Conservation (phyloP, 2,888 invertebrate species). For the Cremastinae sp. region DNA sequence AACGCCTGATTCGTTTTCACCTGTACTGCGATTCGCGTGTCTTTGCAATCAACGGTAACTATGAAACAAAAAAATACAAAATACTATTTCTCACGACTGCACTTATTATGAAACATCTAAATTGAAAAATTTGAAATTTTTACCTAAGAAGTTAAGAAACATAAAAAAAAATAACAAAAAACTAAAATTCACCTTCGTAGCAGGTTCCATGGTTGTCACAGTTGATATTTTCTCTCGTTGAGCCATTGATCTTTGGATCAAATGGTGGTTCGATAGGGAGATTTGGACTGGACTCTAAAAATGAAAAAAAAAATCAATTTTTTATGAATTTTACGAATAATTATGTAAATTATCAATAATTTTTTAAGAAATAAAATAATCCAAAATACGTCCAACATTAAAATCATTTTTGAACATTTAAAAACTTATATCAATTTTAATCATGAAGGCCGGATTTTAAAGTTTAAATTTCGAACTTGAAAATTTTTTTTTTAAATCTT, state of each 20-base stretch:
- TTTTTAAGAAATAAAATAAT: too few relatives aligned
- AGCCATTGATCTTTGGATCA: conserved; percentile 87
- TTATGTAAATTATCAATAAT: conserved; percentile 19
- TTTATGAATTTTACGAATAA: conserved; percentile 61
- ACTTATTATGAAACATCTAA: not conserved
- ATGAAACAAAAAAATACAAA: conserved; percentile 63
- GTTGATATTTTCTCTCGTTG: conserved; percentile 90
- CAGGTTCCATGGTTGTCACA: conserved; percentile 97
- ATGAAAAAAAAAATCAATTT: not conserved
- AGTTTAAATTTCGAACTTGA: too few relatives aligned
- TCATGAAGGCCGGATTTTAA: too few relatives aligned
- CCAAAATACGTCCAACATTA: too few relatives aligned
- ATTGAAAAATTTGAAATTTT: not conserved
- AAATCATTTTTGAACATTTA: too few relatives aligned
- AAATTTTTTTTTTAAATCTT: too few relatives aligned
- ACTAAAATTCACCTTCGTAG: conserved; percentile 88
- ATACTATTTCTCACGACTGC: not conserved
- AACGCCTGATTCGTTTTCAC: conserved; percentile 96
- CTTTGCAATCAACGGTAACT: conserved; percentile 97
- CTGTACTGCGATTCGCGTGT: conserved; percentile 95
- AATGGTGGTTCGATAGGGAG: conserved; percentile 84
- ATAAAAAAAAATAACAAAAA: not conserved
- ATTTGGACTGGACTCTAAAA: conserved; percentile 83
- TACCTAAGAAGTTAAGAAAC: too few relatives aligned
- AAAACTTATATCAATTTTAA: too few relatives aligned